Evolutionary conservation across 2,797 vertebrate species (phyloP).

Genomic region (Rhincodon typus): DNA sequence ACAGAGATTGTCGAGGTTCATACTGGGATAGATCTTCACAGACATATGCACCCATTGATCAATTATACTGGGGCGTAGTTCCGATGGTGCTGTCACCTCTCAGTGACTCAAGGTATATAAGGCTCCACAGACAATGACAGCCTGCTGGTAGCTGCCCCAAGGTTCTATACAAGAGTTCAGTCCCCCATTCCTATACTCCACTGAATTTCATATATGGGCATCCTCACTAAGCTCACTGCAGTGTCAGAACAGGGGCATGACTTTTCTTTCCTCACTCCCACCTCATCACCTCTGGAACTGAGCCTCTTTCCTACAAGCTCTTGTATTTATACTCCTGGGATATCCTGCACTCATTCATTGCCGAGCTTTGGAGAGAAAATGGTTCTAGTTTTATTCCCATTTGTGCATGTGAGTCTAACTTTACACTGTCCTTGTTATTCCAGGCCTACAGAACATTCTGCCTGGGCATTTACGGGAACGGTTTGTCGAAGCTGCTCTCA

Average conservation of each 20-base stretch:
- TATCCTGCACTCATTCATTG: too few species aligned
- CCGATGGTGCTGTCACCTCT: background rate
- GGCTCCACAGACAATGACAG: background rate
- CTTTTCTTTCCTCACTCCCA: too few species aligned
- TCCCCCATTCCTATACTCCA: background rate
- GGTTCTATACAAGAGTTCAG: background rate
- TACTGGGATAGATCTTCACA: background rate
- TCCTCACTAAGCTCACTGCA: background rate
- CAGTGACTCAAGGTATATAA: background rate
- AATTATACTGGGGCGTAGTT: background rate
- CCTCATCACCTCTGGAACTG: too few species aligned
- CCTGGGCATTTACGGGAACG: slow-evolving; percentile 81
- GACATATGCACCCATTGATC: background rate
- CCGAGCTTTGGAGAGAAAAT: background rate
- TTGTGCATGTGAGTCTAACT: background rate
- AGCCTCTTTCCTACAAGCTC: too few species aligned
- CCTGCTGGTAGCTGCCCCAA: background rate
- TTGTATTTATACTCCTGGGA: too few species aligned
- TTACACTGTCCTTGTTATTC: slow-evolving; percentile 33
- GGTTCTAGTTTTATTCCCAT: background rate
- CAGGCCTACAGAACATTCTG: slow-evolving; percentile 88
- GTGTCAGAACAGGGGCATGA: background rate
- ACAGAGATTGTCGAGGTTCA: background rate
- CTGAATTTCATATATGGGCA: background rate
- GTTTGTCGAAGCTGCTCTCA: slow-evolving; percentile 87